Percentiles rank a stretch among this genome's conserved stretches.
Evolutionary conservation across 2,113 vertebrate genomes (phyloP).

Genomic region (Pluvialis apricaria): DNA sequence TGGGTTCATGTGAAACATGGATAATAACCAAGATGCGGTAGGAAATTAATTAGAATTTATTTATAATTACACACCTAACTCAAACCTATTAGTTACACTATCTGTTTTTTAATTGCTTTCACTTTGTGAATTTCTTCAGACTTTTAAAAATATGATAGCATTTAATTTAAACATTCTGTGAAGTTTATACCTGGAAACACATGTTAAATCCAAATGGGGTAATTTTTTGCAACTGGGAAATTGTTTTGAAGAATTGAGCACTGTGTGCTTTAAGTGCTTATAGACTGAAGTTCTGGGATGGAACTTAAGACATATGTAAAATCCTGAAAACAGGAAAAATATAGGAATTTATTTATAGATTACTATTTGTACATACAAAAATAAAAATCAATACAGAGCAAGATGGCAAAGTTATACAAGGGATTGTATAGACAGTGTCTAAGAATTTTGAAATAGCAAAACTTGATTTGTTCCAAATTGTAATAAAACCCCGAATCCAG

Average conservation of each 20-base stretch:
- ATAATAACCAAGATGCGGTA: conserved; percentile 38
- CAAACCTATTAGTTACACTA: conserved; percentile 30
- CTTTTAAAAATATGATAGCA: conserved; percentile 21
- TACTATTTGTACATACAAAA: neutral
- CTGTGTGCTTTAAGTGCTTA: neutral
- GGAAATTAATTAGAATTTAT: conserved; percentile 59
- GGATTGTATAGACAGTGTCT: neutral
- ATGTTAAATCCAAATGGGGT: neutral
- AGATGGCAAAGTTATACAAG: neutral
- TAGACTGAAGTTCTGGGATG: neutral
- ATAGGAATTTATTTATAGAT: neutral
- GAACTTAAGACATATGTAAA: neutral
- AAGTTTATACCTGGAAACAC: neutral
- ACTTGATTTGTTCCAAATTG: neutral
- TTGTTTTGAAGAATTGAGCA: neutral
- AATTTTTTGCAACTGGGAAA: conserved; percentile 20
- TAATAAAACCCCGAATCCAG: neutral
- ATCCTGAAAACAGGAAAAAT: neutral
- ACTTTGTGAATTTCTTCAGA: conserved; percentile 26
- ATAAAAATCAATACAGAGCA: neutral
- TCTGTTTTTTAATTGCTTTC: conserved; percentile 45
- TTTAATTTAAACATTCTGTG: conserved; percentile 41
- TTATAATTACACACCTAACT: conserved; percentile 48
- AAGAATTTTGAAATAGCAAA: neutral
- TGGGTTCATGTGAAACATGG: conserved; percentile 1